Evolutionary conservation across 2,797 vertebrate species (phyloP), one percentile per base, ranked within the genome.

Genomic region (Bradypus variegatus): DNA sequence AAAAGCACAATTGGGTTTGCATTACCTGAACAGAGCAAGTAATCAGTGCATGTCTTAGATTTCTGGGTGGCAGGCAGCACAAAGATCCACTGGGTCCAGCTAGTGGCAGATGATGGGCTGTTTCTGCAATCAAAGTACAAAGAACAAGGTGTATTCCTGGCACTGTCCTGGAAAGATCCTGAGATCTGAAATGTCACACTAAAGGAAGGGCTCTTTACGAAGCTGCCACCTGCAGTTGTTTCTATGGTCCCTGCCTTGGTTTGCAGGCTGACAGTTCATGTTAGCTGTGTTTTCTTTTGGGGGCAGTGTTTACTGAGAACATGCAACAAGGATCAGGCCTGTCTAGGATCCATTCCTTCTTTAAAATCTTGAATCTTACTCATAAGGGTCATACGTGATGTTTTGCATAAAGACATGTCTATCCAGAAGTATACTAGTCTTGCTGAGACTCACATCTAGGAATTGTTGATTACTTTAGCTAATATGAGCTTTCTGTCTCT

Each of bases 91-190:
- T 33, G 77, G 29, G 80, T 50, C 89, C 60, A 45, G 89, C 67
- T 73, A 48, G 82, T 67, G 67, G 78, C 82, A 91, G 82, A 45
- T 82, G 87, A 86, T 9, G 65, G 55, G 8, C 85, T 91, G 65
- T 89, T 89, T 92, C 69, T 60, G 64, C 79, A 94, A 75, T 8
- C 81, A n/a, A 69, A 94, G 53, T 69, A 77, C 89, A 80, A 82
- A 94, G 90, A 88, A 92, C 45, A 95, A 29, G n/a, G 80, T 84
- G 64, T 86, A 83, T 87, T 86, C 33, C 65, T 84, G 23, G 33
- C 50, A 27, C 62, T 27, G 3, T 80, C 83, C 78, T 72, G 67
- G 80, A 88, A 89, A 91, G 72, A 82, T 72, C 67, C 60, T 84
- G 89, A 91, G 81, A 76, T 81, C 33, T 87, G 23, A 85, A 90